phyloP scores from a whole-genome alignment of 2,888 invertebrate genomes.

The Eulithis prunata region DNA sequence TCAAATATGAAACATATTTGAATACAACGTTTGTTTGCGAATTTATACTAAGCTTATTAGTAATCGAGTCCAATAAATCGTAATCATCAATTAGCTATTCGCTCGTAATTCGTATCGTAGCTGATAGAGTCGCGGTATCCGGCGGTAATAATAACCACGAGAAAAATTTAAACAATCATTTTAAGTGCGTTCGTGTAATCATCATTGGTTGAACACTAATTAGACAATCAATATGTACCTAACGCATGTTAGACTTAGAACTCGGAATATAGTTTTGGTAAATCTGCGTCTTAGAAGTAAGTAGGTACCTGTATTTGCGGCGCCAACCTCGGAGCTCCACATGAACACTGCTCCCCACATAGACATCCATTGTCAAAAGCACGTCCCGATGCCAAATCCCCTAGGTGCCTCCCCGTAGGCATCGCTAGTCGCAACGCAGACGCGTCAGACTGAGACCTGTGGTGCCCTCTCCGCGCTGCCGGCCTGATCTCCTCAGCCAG shows the following conservation, averaged over 20 bases:
- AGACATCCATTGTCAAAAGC: conserved; percentile 98
- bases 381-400: conserved; percentile 96
- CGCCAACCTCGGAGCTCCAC: conserved; percentile 77
- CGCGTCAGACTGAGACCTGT: conserved; percentile 92
- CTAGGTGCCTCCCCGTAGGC: conserved; percentile 88
- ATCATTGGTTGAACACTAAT: conserved; percentile 9
- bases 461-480: conserved; percentile 74
- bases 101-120: neutral
- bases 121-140: conserved; percentile 13
- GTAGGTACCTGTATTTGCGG: conserved; percentile 74
- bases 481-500: conserved; percentile 79
- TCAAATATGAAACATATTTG: conserved; percentile 24
- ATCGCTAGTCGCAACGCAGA: conserved; percentile 86
- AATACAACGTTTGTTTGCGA: conserved; percentile 13
- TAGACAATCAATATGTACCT: neutral
- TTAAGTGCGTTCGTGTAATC: neutral
- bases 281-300: too few relatives aligned
- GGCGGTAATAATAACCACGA: conserved; percentile 8
- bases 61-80: conserved; percentile 23
- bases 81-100: conserved; percentile 8
- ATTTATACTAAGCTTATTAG: conserved; percentile 19
- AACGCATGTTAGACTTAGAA: conserved; percentile 14
- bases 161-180: neutral
- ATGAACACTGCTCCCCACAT: conserved; percentile 91
- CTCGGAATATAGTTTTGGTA: too few relatives aligned